Evolutionary conservation across 1,140 invertebrate genomes (phyloP).

Genomic region (Asobara japonica): DNA sequence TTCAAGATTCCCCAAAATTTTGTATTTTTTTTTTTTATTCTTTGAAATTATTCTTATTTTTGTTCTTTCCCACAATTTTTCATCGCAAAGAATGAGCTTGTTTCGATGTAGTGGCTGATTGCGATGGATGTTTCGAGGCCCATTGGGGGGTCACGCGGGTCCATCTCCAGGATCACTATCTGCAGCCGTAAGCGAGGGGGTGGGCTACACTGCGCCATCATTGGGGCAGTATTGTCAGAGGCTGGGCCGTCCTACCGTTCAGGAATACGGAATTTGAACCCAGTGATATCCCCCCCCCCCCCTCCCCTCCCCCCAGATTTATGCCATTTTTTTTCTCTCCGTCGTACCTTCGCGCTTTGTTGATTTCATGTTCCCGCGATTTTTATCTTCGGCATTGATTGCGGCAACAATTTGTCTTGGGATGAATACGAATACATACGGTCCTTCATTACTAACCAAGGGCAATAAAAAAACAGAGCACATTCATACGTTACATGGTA

Average conservation of each 20-base stretch:
- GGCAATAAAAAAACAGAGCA: too few relatives aligned
- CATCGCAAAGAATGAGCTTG: conserved; percentile 28
- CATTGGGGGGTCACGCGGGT: conserved; percentile 50
- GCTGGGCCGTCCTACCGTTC: conserved; percentile 51
- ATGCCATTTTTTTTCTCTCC: conserved; percentile 55
- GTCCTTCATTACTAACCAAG: too few relatives aligned
- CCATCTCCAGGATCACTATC: conserved; percentile 47
- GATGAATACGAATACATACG: too few relatives aligned
- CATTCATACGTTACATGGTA: too few relatives aligned
- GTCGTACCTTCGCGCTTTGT: too few relatives aligned
- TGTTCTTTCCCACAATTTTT: neutral
- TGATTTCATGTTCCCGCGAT: too few relatives aligned
- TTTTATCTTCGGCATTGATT: too few relatives aligned
- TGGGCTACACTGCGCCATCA: conserved; percentile 54
- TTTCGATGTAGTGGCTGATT: conserved; percentile 28
- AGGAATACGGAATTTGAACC: conserved; percentile 58
- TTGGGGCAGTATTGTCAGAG: conserved; percentile 59
- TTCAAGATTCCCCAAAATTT: too few relatives aligned
- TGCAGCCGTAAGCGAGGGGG: neutral
- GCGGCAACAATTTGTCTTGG: too few relatives aligned
- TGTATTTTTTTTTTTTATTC: too few relatives aligned
- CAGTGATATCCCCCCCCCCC: conserved; percentile 51
- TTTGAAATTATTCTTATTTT: too few relatives aligned
- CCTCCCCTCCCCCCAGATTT: too few relatives aligned
- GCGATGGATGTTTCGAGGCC: conserved; percentile 40